Evolutionary conservation across 2,888 invertebrate genomes (phyloP).

Genomic region (Campoplex capitator): DNA sequence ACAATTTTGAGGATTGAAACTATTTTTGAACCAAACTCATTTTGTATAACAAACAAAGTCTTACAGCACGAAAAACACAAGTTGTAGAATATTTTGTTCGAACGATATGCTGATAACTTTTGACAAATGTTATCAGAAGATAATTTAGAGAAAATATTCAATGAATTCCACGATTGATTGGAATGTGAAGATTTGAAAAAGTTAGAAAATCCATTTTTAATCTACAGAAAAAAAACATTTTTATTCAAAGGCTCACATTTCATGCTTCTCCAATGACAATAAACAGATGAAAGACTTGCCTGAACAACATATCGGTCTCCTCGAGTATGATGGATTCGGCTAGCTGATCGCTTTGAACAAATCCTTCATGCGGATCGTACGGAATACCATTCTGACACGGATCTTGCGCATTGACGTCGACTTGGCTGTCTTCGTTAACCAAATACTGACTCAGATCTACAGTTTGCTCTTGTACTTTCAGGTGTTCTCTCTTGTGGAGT

Average conservation of each 20-base stretch:
- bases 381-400: slow-evolving; percentile 76
- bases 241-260: too few species aligned
- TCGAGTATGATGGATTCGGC: slow-evolving; percentile 82
- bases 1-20: too few species aligned
- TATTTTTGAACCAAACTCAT: too few species aligned
- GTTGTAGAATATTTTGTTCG: too few species aligned
- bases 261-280: not conserved
- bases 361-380: slow-evolving; percentile 79
- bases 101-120: too few species aligned
- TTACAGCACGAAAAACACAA: too few species aligned
- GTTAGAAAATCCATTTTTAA: too few species aligned
- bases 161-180: not conserved
- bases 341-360: slow-evolving; percentile 78
- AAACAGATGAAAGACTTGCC: slow-evolving; percentile 73
- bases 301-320: slow-evolving; percentile 82
- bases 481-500: slow-evolving; percentile 86
- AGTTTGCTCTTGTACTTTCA: slow-evolving; percentile 79
- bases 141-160: not conserved
- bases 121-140: not conserved
- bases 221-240: too few species aligned
- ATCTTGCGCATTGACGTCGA: slow-evolving; percentile 74
- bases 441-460: slow-evolving; percentile 82
- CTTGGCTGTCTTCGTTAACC: slow-evolving; percentile 77
- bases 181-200: too few species aligned
- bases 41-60: too few species aligned